Conservation (phyloP, 2,888 invertebrate genomes). For the Scaptomyza reducta region DNA sequence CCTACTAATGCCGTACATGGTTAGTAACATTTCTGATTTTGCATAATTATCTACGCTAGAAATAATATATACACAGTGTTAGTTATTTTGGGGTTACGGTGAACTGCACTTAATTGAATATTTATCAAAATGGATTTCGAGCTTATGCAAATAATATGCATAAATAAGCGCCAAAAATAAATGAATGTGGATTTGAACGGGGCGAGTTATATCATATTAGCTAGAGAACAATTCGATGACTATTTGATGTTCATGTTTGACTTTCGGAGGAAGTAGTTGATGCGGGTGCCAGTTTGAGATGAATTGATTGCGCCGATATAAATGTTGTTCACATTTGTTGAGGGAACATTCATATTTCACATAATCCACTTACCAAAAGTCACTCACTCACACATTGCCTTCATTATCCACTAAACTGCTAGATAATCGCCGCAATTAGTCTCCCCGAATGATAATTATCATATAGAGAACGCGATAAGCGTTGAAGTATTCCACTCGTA, state of each 20-base stretch:
- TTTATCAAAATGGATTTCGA: conserved; percentile 65
- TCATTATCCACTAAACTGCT: conserved; percentile 43
- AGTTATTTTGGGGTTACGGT: conserved; percentile 18
- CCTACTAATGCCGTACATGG: conserved; percentile 5
- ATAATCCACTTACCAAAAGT: conserved; percentile 37
- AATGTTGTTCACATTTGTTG: conserved; percentile 23
- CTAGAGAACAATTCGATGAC: conserved; percentile 9
- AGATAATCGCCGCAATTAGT: conserved; percentile 72
- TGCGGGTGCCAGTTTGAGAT: conserved; percentile 45
- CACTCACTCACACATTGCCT: conserved; percentile 23
- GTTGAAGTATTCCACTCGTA: conserved; percentile 28
- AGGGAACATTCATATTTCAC: conserved; percentile 29
- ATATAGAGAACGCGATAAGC: conserved; percentile 13
- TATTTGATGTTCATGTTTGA: conserved; percentile 1
- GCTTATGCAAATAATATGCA: conserved; percentile 69
- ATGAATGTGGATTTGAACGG: conserved; percentile 32
- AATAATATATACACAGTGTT: conserved; percentile 20
- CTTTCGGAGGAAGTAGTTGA: conserved; percentile 1
- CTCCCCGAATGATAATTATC: conserved; percentile 64
- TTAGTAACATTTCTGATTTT: conserved; percentile 48
- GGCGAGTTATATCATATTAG: conserved; percentile 9
- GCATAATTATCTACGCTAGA: conserved; percentile 51
- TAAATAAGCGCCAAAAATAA: conserved; percentile 55
- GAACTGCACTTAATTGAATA: conserved; percentile 65
- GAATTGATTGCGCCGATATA: conserved; percentile 44